Conservation (phyloP, 1,140 invertebrate species). For the Meteorus sp. region DNA sequence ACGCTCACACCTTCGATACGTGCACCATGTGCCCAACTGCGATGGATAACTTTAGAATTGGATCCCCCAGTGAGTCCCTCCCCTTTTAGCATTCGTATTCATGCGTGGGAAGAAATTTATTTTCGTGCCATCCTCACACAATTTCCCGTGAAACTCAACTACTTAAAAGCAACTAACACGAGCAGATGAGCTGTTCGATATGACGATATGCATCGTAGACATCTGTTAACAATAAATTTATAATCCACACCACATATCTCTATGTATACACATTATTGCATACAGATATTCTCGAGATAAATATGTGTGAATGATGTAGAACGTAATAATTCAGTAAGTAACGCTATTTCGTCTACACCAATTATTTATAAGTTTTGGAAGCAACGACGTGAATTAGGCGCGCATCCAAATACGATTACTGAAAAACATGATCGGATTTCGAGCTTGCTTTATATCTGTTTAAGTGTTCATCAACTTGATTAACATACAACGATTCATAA, state of each 20-base stretch:
- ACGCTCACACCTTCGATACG: too few species aligned
- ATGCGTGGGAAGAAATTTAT: slow-evolving; percentile 53
- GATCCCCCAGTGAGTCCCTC: slow-evolving; percentile 37
- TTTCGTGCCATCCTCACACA: slow-evolving; percentile 43
- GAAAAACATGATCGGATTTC: background rate
- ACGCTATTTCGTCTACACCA: background rate
- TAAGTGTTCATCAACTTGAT: too few species aligned
- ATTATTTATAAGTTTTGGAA: slow-evolving; percentile 24
- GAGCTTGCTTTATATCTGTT: too few species aligned
- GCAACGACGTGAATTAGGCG: background rate
- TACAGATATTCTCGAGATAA: too few species aligned
- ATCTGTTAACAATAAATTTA: too few species aligned
- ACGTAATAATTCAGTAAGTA: too few species aligned
- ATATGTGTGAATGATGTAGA: too few species aligned
- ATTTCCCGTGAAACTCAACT: slow-evolving; percentile 37
- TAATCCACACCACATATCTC: too few species aligned
- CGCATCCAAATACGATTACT: background rate
- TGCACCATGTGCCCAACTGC: slow-evolving; percentile 37
- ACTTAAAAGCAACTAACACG: slow-evolving; percentile 8
- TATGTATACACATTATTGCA: too few species aligned
- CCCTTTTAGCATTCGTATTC: slow-evolving; percentile 47
- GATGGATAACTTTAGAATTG: slow-evolving; percentile 49
- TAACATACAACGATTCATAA: too few species aligned
- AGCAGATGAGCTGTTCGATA: background rate
- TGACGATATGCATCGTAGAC: too few species aligned